phyloP scores from a whole-genome alignment of 1,140 invertebrate species.

The Drosophila lini region DNA sequence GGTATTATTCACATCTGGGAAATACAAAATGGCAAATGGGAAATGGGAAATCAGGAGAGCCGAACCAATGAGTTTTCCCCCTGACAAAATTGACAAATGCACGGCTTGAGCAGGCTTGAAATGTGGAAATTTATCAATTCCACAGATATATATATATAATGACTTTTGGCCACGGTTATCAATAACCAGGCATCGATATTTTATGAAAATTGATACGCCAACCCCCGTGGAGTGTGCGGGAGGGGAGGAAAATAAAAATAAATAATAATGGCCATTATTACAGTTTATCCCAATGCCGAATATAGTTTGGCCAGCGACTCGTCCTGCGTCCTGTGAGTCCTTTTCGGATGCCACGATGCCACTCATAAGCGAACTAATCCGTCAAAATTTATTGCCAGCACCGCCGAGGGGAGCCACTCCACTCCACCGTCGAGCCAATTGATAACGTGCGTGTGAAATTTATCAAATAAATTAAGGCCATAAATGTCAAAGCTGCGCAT shows the following conservation, averaged over 20 bases:
- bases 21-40: slow-evolving; percentile 5
- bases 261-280: slow-evolving; percentile 81
- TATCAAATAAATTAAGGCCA: slow-evolving; percentile 82
- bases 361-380: slow-evolving; percentile 81
- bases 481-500: slow-evolving; percentile 79
- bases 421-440: slow-evolving; percentile 56
- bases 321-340: slow-evolving; percentile 29
- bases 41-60: slow-evolving; percentile 14
- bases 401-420: slow-evolving; percentile 44
- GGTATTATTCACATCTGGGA: slow-evolving; percentile 8
- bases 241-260: slow-evolving; percentile 67
- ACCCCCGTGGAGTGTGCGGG: slow-evolving; percentile 25
- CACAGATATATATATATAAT: slow-evolving; percentile 41
- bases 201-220: slow-evolving; percentile 80
- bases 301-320: slow-evolving; percentile 58
- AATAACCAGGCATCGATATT: slow-evolving; percentile 80
- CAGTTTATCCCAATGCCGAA: slow-evolving; percentile 72
- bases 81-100: slow-evolving; percentile 29
- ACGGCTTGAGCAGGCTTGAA: slow-evolving; percentile 47
- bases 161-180: slow-evolving; percentile 80
- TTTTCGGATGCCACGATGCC: slow-evolving; percentile 49
- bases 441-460: slow-evolving; percentile 83
- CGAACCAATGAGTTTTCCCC: slow-evolving; percentile 5
- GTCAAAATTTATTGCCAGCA: slow-evolving; percentile 78
- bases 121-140: slow-evolving; percentile 69